A percentile compares a stretch with the other conserved stretches of the same genome.
Conservation (phyloP, 2,113 vertebrate species). For the Corydoras maculifer region DNA sequence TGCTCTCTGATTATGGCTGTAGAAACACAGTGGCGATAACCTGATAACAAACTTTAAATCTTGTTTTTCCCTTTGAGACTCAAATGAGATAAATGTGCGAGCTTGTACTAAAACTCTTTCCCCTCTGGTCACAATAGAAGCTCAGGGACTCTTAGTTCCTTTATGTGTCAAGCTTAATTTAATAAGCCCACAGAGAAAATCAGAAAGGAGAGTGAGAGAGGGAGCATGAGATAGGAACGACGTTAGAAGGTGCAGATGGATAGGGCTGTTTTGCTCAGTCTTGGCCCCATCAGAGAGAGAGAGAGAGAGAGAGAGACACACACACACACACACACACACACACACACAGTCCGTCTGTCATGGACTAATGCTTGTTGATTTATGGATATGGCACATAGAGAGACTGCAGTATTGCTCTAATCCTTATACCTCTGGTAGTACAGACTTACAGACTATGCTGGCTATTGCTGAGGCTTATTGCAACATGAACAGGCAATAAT, state of each 20-base stretch:
- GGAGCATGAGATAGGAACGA: conserved; percentile 6
- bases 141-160: conserved; percentile 35
- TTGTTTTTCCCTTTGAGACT: conserved; percentile 36
- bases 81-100: conserved; percentile 40
- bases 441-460: conserved; percentile 20
- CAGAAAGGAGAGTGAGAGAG: conserved; percentile 8
- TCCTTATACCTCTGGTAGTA: conserved; percentile 34
- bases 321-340: conserved; percentile 23
- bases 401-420: conserved; percentile 42
- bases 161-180: conserved; percentile 34
- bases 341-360: conserved; percentile 36
- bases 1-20: conserved; percentile 8
- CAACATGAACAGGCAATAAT: conserved; percentile 32
- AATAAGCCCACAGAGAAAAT: conserved; percentile 31
- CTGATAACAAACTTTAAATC: conserved; percentile 40
- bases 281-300: conserved; percentile 9
- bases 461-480: conserved; percentile 29
- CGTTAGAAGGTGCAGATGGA: conserved; percentile 28
- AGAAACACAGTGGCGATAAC: conserved; percentile 29
- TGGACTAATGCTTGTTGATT: conserved; percentile 46
- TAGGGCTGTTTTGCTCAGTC: conserved; percentile 15
- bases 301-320: neutral
- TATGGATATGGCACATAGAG: conserved; percentile 37
- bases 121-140: conserved; percentile 36
- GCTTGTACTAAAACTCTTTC: conserved; percentile 21